Percentiles rank a stretch among this genome's conserved stretches.
These are phyloP conservation scores for Netelia inedita DNA, from an alignment of 2,888 invertebrate genomes.

Conservation along the genomic window DNA sequence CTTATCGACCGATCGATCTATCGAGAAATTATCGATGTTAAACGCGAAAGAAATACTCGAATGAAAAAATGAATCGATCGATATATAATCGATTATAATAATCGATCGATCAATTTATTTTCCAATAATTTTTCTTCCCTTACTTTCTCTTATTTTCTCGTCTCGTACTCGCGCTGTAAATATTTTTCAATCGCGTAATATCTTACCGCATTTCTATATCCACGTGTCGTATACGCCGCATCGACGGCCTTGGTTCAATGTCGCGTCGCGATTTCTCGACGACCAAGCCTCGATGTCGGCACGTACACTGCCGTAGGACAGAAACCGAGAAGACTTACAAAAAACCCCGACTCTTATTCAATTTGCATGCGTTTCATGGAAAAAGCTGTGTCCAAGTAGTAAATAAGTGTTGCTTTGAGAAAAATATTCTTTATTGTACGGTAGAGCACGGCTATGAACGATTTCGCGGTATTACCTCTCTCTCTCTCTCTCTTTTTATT, in stretches of 20 bases:
- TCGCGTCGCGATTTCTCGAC: constrained; percentile 36
- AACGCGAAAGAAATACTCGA: too few species aligned
- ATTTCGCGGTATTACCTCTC: not conserved
- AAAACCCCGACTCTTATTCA: too few species aligned
- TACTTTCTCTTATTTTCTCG: too few species aligned
- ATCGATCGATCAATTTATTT: too few species aligned
- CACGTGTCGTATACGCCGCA: constrained; percentile 2
- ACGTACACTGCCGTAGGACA: too few species aligned
- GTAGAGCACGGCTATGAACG: not conserved
- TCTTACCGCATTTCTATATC: not conserved
- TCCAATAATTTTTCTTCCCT: too few species aligned
- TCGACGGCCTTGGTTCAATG: constrained; percentile 43
- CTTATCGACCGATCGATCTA: too few species aligned
- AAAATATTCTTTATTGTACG: not conserved
- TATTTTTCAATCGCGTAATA: not conserved
- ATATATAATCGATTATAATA: too few species aligned
- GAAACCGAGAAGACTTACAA: too few species aligned
- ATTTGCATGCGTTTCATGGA: not conserved
- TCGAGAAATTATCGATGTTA: too few species aligned
- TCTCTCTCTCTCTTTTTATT: not conserved
- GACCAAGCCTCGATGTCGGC: not conserved
- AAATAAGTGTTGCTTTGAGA: not conserved
- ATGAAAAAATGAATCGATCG: too few species aligned
- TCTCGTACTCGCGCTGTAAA: too few species aligned
- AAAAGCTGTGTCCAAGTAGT: not conserved